These are phyloP conservation scores for Hippopotamyrus pictus DNA, from an alignment of 2,797 vertebrate species.

Conservation along the genomic window DNA sequence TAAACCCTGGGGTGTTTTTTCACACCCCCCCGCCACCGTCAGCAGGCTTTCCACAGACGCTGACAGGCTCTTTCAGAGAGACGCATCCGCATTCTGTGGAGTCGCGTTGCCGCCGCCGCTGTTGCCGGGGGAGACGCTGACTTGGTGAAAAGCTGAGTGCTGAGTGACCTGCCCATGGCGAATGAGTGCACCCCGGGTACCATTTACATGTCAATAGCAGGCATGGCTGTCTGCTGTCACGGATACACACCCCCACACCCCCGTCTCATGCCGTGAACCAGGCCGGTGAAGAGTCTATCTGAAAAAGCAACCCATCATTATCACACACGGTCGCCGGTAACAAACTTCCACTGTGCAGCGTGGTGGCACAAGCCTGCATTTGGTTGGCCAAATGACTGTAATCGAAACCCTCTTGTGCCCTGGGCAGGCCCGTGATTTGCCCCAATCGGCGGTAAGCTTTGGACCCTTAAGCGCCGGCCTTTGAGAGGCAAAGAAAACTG, in stretches of 20 bases:
- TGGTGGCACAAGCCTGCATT: slow-evolving; percentile 7
- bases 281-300: background rate
- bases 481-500: background rate
- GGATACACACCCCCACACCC: background rate
- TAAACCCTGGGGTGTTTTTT: background rate
- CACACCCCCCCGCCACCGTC: background rate
- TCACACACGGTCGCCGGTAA: background rate
- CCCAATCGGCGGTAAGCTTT: background rate
- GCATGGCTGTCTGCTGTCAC: background rate
- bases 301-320: slow-evolving; percentile 19
- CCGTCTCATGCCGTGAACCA: background rate
- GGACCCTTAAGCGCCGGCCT: background rate
- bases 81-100: background rate
- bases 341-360: slow-evolving; percentile 9
- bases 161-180: background rate
- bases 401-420: slow-evolving; percentile 9
- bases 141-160: background rate
- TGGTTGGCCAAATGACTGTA: slow-evolving; percentile 20
- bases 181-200: background rate
- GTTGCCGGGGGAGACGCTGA: background rate
- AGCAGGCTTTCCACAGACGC: background rate
- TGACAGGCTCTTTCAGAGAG: background rate
- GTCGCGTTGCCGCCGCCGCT: background rate
- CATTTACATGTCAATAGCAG: background rate
- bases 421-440: background rate